Conservation (phyloP, 1,140 invertebrate species). For the Tetramorium alpestre region DNA sequence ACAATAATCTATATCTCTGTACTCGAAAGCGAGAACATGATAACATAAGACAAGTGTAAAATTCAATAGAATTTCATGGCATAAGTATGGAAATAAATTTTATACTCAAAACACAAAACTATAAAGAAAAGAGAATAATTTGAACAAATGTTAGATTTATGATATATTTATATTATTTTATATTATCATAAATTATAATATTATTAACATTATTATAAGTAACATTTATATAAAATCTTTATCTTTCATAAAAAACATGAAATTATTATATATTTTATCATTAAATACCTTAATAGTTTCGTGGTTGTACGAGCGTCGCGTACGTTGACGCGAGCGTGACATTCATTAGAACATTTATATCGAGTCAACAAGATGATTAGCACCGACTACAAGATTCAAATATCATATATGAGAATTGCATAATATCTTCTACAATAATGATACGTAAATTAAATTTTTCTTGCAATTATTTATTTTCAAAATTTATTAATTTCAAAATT, state of each 20-base stretch:
- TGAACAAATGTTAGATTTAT: background rate
- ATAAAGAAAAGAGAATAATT: background rate
- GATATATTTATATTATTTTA: background rate
- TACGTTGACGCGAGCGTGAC: conserved; percentile 28
- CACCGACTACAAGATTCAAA: conserved; percentile 16
- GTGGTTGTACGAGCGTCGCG: background rate
- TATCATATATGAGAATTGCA: background rate
- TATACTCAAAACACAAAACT: background rate
- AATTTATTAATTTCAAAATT: too few relatives aligned
- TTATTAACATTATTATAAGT: background rate
- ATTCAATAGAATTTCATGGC: background rate
- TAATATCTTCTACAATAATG: background rate
- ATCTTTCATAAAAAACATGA: background rate
- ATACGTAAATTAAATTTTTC: conserved; percentile 2
- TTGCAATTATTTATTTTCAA: background rate
- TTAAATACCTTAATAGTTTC: background rate
- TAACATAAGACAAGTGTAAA: background rate
- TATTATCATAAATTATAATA: background rate
- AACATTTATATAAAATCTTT: background rate
- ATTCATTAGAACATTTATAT: conserved; percentile 50
- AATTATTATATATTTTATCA: conserved; percentile 3
- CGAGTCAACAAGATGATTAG: conserved; percentile 72
- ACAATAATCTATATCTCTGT: background rate
- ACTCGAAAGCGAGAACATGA: background rate
- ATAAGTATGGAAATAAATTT: background rate